phyloP scores from a whole-genome alignment of 2,113 vertebrate genomes.

The Macrotus californicus region DNA sequence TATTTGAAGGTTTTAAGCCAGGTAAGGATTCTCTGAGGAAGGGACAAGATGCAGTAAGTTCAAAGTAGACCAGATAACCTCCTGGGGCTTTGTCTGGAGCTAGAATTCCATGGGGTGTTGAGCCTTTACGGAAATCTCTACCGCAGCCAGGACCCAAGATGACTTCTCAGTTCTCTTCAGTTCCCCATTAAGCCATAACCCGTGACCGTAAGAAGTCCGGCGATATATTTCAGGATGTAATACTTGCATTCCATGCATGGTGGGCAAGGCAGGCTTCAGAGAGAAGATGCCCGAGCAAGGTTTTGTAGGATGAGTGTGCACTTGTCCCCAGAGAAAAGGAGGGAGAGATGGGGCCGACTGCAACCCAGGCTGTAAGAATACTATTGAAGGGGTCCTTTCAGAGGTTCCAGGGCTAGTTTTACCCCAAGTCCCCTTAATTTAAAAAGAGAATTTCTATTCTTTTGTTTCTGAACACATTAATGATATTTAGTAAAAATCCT shows the following conservation, averaged over 20 bases:
- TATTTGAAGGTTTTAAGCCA: not conserved
- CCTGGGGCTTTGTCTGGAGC: not conserved
- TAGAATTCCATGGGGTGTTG: not conserved
- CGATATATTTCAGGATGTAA: not conserved
- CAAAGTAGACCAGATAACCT: not conserved
- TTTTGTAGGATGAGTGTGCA: not conserved
- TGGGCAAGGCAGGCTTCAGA: not conserved
- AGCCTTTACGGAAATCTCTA: not conserved
- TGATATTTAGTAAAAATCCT: not conserved
- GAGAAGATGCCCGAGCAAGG: not conserved
- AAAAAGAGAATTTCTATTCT: not conserved
- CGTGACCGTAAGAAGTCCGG: not conserved
- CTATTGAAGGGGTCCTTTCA: not conserved
- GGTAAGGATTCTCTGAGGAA: not conserved
- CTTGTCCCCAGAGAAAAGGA: not conserved
- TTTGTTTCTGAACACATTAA: conserved; percentile 15
- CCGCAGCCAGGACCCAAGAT: not conserved
- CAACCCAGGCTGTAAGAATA: not conserved
- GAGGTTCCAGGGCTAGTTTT: not conserved
- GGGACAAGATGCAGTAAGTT: not conserved
- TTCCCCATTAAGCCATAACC: not conserved
- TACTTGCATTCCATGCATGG: not conserved
- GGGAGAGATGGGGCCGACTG: not conserved
- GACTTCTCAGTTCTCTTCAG: not conserved
- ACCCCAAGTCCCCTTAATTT: not conserved